phyloP scores from a whole-genome alignment of 2,113 vertebrate species.

The Catharus fuscescens region DNA sequence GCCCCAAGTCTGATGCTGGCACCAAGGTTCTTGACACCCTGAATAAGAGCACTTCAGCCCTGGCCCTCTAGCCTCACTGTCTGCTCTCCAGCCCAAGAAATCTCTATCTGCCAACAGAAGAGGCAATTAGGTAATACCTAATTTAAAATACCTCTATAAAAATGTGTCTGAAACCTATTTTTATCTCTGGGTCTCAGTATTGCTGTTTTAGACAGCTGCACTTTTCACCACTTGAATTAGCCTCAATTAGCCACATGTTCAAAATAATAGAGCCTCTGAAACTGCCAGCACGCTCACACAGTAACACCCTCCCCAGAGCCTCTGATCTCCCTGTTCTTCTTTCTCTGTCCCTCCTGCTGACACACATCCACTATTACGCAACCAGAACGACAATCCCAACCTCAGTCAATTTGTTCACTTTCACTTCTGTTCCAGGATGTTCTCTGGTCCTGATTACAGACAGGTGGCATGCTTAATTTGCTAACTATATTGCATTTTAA shows the following conservation, averaged over 20 bases:
- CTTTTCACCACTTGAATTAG: background rate
- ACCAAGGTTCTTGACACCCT: background rate
- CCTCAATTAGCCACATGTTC: background rate
- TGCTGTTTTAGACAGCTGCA: background rate
- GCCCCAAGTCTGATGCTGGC: rapidly evolving
- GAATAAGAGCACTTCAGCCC: background rate
- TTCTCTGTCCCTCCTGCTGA: background rate
- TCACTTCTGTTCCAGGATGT: background rate
- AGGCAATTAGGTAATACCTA: background rate
- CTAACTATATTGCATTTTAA: background rate
- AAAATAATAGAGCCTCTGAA: background rate
- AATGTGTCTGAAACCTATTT: background rate
- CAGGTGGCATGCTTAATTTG: background rate
- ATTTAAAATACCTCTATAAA: background rate
- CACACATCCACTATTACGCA: background rate
- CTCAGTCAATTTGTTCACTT: background rate
- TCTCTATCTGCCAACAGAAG: background rate
- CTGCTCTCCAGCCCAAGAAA: background rate
- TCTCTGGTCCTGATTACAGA: background rate
- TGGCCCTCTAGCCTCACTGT: background rate
- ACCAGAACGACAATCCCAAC: background rate
- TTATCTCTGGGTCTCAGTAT: background rate
- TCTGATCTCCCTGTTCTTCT: background rate
- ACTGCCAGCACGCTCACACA: rapidly evolving
- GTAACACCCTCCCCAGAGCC: background rate